Evolutionary conservation across 2,888 invertebrate genomes (phyloP), one percentile per base, ranked within the genome.

Genomic region (Coronaproctus castanopsis): DNA sequence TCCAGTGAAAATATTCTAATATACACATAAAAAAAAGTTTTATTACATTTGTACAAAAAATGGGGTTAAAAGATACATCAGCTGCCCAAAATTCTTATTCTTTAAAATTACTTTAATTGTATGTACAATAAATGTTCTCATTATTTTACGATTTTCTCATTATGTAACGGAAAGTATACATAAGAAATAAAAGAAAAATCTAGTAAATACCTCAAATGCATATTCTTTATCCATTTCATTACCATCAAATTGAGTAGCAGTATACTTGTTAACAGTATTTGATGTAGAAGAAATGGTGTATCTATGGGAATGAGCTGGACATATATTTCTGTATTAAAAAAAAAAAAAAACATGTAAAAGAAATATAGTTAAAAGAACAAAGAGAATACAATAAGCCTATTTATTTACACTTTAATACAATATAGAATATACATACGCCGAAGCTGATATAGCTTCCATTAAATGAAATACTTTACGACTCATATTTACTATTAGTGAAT

Each of bases 191-290:
- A n/a, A n/a, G n/a, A n/a, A n/a, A n/a, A n/a, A n/a, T n/a, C n/a
- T n/a, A n/a, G n/a, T 60, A 64, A 65, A 71, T 73, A 81, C 85
- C 76, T 86, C 86, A 72, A 86, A 86, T 36, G 85, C 86, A 73
- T 85, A 85, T 69, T 86, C 85, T 69, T 81, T 80, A n/a, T 71
- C 71, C 57, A 75, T 77, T 56, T 74, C 72, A 49, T 36, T 14
- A 53, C 50, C 18, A 18, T 50, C 21, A 52, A 14, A 20, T 14
- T 3, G 69, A 68, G 64, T 71, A 69, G 24, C 66, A 66, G 24
- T 66, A 59, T 62, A 67, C 67, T 51, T 64, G 64, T 64, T 66
- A 66, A 57, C 64, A 64, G 61, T 67, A 59, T 24, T 66, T 54
- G 50, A 75, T 73, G 66, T 74, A 72, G 67, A 65, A 36, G 77